Conservation (phyloP, 2,113 vertebrate species). For the Bombycilla garrulus region DNA sequence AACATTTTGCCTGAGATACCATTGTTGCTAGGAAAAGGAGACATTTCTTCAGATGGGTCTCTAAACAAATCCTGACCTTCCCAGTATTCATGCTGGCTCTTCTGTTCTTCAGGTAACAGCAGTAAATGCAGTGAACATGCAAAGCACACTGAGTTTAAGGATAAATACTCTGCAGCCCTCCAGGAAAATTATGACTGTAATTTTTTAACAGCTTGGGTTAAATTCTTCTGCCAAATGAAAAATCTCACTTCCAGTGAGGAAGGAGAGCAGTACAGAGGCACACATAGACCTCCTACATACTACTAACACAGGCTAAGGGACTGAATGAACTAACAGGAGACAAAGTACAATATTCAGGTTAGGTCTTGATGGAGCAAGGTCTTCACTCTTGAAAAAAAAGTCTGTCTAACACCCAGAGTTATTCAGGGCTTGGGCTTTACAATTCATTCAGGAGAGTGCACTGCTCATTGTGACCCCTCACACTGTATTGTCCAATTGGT, state of each 20-base stretch:
- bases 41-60: neutral
- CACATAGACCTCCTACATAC: neutral
- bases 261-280: neutral
- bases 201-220: neutral
- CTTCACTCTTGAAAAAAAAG: neutral
- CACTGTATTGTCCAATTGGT: neutral
- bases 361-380: slow-evolving; percentile 6
- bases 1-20: neutral
- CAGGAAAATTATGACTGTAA: neutral
- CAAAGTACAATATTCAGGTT: slow-evolving; percentile 51
- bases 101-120: neutral
- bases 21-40: neutral
- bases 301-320: neutral
- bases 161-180: neutral
- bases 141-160: neutral
- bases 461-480: slow-evolving; percentile 26
- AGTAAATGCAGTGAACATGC: neutral
- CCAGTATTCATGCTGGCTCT: neutral
- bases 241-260: neutral
- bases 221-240: neutral
- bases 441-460: neutral
- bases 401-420: neutral
- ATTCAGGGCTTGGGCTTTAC: slow-evolving; percentile 28
- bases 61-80: neutral
- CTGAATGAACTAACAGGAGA: slow-evolving; percentile 18